Conservation (phyloP, 2,113 vertebrate genomes). For the Asarcornis scutulata region DNA sequence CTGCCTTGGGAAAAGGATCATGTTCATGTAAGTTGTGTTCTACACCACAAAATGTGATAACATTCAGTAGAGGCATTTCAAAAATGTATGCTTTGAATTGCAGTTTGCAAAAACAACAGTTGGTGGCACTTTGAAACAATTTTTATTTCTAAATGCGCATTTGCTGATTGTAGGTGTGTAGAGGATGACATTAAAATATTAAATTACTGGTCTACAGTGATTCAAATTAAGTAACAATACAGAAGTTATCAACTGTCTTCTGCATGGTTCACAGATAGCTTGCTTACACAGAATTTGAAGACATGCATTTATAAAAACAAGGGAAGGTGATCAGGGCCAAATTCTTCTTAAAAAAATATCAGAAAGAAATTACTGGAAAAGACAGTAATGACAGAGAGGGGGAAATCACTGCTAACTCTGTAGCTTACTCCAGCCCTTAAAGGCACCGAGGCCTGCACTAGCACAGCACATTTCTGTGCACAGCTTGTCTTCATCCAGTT, state of each 20-base stretch:
- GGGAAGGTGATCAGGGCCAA: neutral
- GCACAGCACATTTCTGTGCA: neutral
- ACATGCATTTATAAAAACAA: slow-evolving; percentile 14
- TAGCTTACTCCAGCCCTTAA: neutral
- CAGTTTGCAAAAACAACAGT: slow-evolving; percentile 80
- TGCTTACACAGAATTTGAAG: slow-evolving; percentile 2
- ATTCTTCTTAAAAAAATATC: neutral
- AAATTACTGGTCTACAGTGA: slow-evolving; percentile 16
- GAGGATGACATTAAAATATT: slow-evolving; percentile 29
- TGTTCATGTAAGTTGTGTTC: neutral
- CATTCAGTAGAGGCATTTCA: neutral
- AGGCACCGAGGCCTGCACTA: neutral
- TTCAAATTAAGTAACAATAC: neutral
- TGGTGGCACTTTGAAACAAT: slow-evolving; percentile 81
- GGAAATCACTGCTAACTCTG: neutral
- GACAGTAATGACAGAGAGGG: neutral
- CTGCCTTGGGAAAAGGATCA: neutral
- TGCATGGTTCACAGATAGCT: neutral
- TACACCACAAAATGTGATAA: neutral
- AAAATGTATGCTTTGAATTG: slow-evolving; percentile 58
- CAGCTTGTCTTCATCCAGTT: neutral
- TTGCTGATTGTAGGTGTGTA: slow-evolving; percentile 42
- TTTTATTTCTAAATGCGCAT: slow-evolving; percentile 60
- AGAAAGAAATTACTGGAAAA: neutral
- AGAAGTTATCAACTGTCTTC: neutral